Conservation (phyloP, 2,888 invertebrate species). For the Drosophila mercatorum region DNA sequence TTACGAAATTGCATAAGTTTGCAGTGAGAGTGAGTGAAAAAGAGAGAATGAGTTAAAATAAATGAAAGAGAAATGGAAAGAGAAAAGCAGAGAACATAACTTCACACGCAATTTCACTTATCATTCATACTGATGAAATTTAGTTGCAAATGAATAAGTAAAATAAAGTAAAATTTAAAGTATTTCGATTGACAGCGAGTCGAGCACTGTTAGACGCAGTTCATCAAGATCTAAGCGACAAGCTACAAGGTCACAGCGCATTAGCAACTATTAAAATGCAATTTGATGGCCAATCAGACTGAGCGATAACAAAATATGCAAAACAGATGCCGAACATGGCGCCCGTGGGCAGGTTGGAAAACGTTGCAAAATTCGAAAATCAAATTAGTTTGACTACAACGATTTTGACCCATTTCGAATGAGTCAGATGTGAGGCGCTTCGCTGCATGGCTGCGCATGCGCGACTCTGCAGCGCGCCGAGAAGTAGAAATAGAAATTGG, state of each 20-base stretch:
- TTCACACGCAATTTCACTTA: background rate
- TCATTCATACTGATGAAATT: background rate
- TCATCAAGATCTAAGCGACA: slow-evolving; percentile 21
- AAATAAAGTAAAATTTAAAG: background rate
- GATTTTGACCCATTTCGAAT: slow-evolving; percentile 66
- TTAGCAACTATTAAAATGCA: slow-evolving; percentile 57
- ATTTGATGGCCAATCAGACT: slow-evolving; percentile 65
- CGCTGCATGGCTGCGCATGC: slow-evolving; percentile 63
- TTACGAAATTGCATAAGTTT: too few relatives aligned
- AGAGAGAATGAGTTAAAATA: background rate
- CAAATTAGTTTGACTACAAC: slow-evolving; percentile 59
- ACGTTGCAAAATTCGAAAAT: slow-evolving; percentile 58
- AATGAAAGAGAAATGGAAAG: background rate
- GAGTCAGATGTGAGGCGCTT: slow-evolving; percentile 38
- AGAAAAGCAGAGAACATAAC: too few relatives aligned
- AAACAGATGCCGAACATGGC: slow-evolving; percentile 27
- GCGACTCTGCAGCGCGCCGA: slow-evolving; percentile 58
- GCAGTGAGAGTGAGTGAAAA: background rate
- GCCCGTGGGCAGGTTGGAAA: slow-evolving; percentile 28
- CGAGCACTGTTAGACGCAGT: slow-evolving; percentile 1
- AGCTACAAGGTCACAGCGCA: slow-evolving; percentile 54
- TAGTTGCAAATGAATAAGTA: background rate
- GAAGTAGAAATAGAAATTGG: slow-evolving; percentile 46
- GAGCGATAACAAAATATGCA: slow-evolving; percentile 25
- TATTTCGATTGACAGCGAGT: background rate